Evolutionary conservation across 2,113 vertebrate species (phyloP).

Genomic region (Arizona elegans): DNA sequence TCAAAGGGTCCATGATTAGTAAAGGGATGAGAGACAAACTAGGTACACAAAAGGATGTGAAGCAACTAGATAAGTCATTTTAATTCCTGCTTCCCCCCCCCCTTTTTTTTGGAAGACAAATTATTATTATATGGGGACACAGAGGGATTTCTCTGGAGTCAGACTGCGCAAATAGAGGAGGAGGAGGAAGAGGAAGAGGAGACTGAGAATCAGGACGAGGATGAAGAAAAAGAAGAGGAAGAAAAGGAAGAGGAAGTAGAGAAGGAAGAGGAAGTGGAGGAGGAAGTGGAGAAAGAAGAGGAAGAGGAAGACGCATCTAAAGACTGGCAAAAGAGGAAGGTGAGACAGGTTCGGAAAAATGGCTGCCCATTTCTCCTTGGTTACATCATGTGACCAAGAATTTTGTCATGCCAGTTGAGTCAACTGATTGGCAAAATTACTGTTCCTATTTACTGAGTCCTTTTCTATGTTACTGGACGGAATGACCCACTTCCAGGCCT

Average conservation of each 20-base stretch:
- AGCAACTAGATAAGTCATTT: neutral
- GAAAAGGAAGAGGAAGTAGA: neutral
- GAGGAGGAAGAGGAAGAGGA: neutral
- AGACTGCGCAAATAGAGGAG: conserved; percentile 24
- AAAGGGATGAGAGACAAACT: neutral
- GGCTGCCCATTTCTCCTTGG: neutral
- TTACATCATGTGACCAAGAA: neutral
- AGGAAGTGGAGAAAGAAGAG: neutral
- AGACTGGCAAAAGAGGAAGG: conserved; percentile 35
- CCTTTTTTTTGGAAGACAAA: conserved; percentile 34
- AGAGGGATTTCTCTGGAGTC: conserved; percentile 55
- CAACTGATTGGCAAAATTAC: neutral
- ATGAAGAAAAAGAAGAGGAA: conserved; percentile 3
- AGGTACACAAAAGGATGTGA: neutral
- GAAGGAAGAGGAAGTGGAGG: conserved; percentile 22
- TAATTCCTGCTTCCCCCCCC: neutral
- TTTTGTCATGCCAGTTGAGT: neutral
- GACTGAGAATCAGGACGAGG: conserved; percentile 1
- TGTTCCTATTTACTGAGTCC: neutral
- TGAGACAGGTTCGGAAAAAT: conserved; percentile 12
- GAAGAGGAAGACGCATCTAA: neutral
- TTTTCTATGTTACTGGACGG: neutral
- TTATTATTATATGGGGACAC: conserved; percentile 48
- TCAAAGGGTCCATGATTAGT: neutral
- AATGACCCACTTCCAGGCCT: neutral